Evolutionary conservation across 1,140 invertebrate genomes (phyloP), one percentile per base, ranked within the genome.

Genomic region (Drosophila parvula): DNA sequence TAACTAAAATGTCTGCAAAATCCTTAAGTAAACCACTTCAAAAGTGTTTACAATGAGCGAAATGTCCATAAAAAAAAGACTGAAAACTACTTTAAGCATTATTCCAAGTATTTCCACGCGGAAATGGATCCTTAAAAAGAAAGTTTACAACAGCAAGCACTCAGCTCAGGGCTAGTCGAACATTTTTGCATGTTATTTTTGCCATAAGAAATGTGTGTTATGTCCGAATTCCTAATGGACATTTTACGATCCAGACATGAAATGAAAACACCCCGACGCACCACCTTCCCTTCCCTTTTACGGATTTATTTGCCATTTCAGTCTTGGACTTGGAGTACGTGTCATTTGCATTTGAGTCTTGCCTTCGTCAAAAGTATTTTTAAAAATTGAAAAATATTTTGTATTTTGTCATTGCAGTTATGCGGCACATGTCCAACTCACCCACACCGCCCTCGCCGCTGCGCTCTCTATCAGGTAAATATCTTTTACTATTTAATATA

Each of bases 361-460:
- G 11, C 22, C 18, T 32, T 38, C 18, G 0, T 12, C 30, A 28
- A 28, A 41, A 51, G 18, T 10, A 47, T 62, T 50, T 43, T 79
- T 53, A 43, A 50, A 63, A 58, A 74, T 71, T 60, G 1, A 51
- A 57, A 78, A 59, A 43, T 62, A 18, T 53, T 34, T 80, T 79
- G 34, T 57, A 48, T 45, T 50, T 61, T 69, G 12, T 69, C 60
- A 57, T 90, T 90, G 48, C 85, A 92, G 91, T 91, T 89, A 73
- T 90, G 78, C 82, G 89, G 74, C 89, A 88, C 82, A 90, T 91
- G 89, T 92, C 89, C 55, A 85, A 90, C 63, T 92, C 91, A 55
- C 89, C 90, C 50, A 81, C 90, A 71, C 89, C 91, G 57, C 89
- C 91, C 44, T 90, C 90, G 56, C 91, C 91, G n/a, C 74, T 91